Percentiles rank a stretch among this genome's conserved stretches.
These are phyloP conservation scores for Chaetophractus vellerosus DNA, from an alignment of 2,797 vertebrate species.

Conservation along the genomic window DNA sequence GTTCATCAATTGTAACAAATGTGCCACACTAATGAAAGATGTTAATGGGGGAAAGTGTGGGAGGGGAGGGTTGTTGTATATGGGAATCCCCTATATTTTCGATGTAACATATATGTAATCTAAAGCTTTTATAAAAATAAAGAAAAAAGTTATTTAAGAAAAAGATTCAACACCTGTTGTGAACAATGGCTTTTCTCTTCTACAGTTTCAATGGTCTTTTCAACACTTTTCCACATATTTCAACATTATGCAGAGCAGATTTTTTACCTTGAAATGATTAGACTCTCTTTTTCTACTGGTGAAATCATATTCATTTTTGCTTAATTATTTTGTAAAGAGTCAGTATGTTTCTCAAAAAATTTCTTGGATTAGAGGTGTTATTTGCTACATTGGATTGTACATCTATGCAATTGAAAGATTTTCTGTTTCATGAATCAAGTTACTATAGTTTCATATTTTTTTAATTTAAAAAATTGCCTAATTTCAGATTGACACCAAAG, in stretches of 20 bases:
- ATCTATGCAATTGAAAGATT: background rate
- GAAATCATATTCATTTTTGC: background rate
- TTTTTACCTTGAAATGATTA: background rate
- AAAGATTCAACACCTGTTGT: background rate
- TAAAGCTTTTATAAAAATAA: too few relatives aligned
- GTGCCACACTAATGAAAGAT: too few relatives aligned
- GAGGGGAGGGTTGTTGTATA: too few relatives aligned
- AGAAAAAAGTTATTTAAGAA: too few relatives aligned
- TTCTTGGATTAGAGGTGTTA: background rate
- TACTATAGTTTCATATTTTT: background rate
- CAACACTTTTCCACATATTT: background rate
- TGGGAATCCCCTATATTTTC: too few relatives aligned
- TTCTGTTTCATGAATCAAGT: background rate
- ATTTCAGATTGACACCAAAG: background rate
- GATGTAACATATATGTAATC: too few relatives aligned
- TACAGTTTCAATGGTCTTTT: background rate
- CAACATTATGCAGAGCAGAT: background rate
- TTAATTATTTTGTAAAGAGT: background rate
- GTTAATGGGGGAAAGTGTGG: too few relatives aligned
- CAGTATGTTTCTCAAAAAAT: background rate
- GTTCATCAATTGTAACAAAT: too few relatives aligned
- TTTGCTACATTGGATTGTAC: background rate
- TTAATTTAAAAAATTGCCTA: background rate
- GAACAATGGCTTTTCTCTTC: background rate
- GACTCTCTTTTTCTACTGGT: background rate